Evolutionary conservation across 2,888 invertebrate genomes (phyloP).

Genomic region (Brassicogethes aeneus): DNA sequence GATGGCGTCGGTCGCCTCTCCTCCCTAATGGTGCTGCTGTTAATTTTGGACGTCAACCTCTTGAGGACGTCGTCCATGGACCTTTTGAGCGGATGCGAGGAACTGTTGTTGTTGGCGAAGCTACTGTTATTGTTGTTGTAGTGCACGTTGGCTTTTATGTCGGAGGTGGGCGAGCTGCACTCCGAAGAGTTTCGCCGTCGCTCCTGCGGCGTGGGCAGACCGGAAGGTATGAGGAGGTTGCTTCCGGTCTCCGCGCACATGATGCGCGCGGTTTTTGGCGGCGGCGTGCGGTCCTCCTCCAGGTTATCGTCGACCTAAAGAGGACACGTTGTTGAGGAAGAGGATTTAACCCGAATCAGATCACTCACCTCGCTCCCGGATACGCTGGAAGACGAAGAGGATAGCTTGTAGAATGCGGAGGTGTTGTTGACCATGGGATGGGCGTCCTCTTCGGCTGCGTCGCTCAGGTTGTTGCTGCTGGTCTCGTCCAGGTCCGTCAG

Average conservation of each 20-base stretch:
- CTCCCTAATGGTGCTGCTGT: slow-evolving; percentile 63
- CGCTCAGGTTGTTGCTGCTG: slow-evolving; percentile 52
- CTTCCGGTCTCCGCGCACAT: slow-evolving; percentile 26
- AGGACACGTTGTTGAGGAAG: too few species aligned
- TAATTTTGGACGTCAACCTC: slow-evolving; percentile 76
- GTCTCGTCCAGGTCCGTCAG: slow-evolving; percentile 46
- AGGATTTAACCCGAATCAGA: too few species aligned
- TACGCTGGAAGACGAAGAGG: slow-evolving; percentile 38
- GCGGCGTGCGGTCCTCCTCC: slow-evolving; percentile 37
- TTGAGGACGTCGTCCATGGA: slow-evolving; percentile 90
- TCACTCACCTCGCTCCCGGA: slow-evolving; percentile 41
- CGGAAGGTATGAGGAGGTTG: slow-evolving; percentile 29
- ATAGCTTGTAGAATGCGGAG: slow-evolving; percentile 36
- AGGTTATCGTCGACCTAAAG: slow-evolving; percentile 36
- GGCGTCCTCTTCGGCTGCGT: slow-evolving; percentile 50
- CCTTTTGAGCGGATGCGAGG: slow-evolving; percentile 56
- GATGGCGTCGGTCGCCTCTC: slow-evolving; percentile 64
- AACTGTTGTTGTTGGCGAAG: slow-evolving; percentile 53
- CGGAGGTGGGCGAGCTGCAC: slow-evolving; percentile 64
- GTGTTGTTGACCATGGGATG: slow-evolving; percentile 32
- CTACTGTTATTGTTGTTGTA: slow-evolving; percentile 54
- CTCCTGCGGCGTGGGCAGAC: slow-evolving; percentile 48
- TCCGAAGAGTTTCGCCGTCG: slow-evolving; percentile 51
- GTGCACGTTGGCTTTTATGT: slow-evolving; percentile 52
- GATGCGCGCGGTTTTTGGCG: slow-evolving; percentile 39